Evolutionary conservation across 2,113 vertebrate genomes (phyloP), one percentile per base, ranked within the genome.

Genomic region (Corythornis madagascariensis): DNA sequence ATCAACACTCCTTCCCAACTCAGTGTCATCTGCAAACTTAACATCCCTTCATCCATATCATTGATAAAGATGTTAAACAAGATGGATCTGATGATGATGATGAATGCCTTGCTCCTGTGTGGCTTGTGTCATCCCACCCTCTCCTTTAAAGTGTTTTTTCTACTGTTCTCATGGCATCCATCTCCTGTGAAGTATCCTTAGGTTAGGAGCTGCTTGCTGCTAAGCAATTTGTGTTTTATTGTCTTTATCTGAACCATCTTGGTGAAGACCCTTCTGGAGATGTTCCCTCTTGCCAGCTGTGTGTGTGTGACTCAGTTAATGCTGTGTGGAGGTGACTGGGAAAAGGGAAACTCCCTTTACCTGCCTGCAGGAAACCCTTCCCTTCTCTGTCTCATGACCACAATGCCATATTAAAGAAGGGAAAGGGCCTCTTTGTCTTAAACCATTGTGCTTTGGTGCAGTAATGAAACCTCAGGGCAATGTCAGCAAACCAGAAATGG

Each of bases 301-400:
- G 50, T 77, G 40, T 35, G 35, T 14, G 3, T 96, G 95, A 96
- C 77, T 95, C 95, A 93, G 43, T 75, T 86, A 45, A 77, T 86
- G 31, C 63, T 76, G 25, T 83, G 33, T 86, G 88, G 82, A 70
- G 87, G 50, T 78, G 92, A 57, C 88, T 83, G 1, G 35, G 89
- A 93, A 90, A 92, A 80, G 61, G 63, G 83, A 82, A 91, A 78
- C 93, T 91, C 81, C 87, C 79, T 90, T 93, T 95, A 53, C 92
- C 91, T 92, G 85, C 75, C 67, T 77, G 6, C 18, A 1, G 52
- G 60, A 90, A 83, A 56, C 33, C 17, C 24, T 86, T 86, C n/a
- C 28, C n/a, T 92, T 75, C 31, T 66, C 83, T 29, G 78, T 47
- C 40, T 71, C 28, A 2, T 60, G 63, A 28, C 16, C 15, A 3